Percentiles rank a stretch among this genome's conserved stretches.
Evolutionary conservation across 2,888 invertebrate genomes (phyloP).

Genomic region (Cataglyphis albicans): DNA sequence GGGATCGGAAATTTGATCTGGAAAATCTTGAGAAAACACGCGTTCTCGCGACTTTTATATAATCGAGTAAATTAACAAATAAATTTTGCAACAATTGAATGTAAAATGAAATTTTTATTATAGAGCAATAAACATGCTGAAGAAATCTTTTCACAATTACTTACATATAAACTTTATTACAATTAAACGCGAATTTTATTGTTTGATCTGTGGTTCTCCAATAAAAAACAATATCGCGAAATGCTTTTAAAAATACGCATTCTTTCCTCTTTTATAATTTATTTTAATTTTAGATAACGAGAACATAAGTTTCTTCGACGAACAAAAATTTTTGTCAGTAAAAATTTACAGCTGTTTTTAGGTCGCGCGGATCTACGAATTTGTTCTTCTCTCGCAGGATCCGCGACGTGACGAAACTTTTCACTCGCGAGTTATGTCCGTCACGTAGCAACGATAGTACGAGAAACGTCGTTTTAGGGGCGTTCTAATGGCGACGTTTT

Average conservation of each 20-base stretch:
- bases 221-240: neutral
- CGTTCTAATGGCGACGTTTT: conserved; percentile 46
- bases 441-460: conserved; percentile 49
- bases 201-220: neutral
- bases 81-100: neutral
- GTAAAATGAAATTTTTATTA: neutral
- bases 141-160: neutral
- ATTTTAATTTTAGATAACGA: neutral
- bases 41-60: neutral
- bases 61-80: neutral
- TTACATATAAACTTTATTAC: neutral
- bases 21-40: neutral
- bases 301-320: neutral
- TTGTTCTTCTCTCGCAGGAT: conserved; percentile 24
- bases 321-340: neutral
- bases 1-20: neutral
- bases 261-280: neutral
- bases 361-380: neutral
- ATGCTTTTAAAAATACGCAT: neutral
- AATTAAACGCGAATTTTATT: neutral
- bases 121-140: neutral
- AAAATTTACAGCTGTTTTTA: conserved; percentile 4
- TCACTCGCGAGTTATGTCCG: conserved; percentile 38
- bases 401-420: conserved; percentile 37
- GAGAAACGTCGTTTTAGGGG: conserved; percentile 18